Conservation (phyloP, 1,140 invertebrate genomes). For the Gonioctena quinquepunctata region DNA sequence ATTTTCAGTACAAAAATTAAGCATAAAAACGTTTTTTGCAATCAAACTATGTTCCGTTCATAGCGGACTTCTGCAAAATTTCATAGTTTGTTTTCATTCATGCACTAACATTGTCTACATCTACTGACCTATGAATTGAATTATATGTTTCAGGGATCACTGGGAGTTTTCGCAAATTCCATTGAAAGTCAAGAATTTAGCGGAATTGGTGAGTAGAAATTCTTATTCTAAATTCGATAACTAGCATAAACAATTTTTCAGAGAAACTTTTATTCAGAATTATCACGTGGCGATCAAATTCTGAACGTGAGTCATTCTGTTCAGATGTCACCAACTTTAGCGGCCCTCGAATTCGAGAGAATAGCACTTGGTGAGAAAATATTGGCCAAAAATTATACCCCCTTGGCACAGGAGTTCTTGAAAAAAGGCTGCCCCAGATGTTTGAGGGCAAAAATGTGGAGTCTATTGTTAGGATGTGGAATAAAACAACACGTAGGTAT, state of each 20-base stretch:
- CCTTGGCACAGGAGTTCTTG: conserved; percentile 79
- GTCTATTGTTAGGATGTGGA: conserved; percentile 77
- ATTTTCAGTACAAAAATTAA: too few relatives aligned
- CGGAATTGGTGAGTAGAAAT: conserved; percentile 69
- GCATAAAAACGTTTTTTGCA: too few relatives aligned
- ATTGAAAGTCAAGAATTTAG: conserved; percentile 79
- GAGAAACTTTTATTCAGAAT: conserved; percentile 70
- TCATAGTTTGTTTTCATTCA: too few relatives aligned
- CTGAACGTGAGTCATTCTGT: conserved; percentile 68
- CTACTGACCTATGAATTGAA: neutral
- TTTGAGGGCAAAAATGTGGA: conserved; percentile 78
- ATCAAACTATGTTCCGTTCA: too few relatives aligned
- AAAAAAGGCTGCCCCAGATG: conserved; percentile 84
- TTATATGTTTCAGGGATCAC: conserved; percentile 58
- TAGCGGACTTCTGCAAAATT: too few relatives aligned
- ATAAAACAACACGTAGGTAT: conserved; percentile 57
- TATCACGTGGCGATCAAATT: conserved; percentile 69
- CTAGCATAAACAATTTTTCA: too few relatives aligned
- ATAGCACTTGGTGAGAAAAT: conserved; percentile 70
- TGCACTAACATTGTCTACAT: too few relatives aligned
- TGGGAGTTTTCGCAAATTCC: conserved; percentile 90
- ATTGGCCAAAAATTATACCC: conserved; percentile 69
- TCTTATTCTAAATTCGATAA: neutral
- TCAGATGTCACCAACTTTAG: conserved; percentile 59
- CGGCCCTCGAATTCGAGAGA: conserved; percentile 69